A percentile compares a stretch with the other conserved stretches of the same genome.
phyloP scores from a whole-genome alignment of 2,797 vertebrate genomes.

The Halcyon badia region DNA sequence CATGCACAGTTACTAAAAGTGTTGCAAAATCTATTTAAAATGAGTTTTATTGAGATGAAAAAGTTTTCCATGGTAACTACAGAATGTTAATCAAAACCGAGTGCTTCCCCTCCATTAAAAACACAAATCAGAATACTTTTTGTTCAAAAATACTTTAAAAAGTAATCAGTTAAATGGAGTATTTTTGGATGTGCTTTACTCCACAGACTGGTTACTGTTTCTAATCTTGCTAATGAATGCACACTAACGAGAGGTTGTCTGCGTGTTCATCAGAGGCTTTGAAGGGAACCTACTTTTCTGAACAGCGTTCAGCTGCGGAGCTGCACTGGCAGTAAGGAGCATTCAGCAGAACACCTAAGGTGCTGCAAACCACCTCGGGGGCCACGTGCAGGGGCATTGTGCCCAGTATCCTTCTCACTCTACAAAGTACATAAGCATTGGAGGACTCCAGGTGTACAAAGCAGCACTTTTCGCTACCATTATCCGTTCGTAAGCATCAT shows the following conservation, averaged over 20 bases:
- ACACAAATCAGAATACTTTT: constrained; percentile 53
- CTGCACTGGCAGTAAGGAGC: constrained; percentile 52
- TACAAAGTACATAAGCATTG: constrained; percentile 69
- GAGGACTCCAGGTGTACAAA: constrained; percentile 47
- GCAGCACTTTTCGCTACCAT: constrained; percentile 47
- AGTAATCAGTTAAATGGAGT: constrained; percentile 71
- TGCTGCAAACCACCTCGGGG: background rate
- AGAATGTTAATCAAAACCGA: constrained; percentile 61
- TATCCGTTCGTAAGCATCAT: constrained; percentile 70
- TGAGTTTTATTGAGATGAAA: constrained; percentile 67
- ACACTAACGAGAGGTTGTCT: constrained; percentile 76
- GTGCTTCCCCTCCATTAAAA: constrained; percentile 51
- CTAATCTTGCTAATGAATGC: constrained; percentile 77
- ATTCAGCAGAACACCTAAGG: constrained; percentile 40
- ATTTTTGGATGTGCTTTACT: constrained; percentile 62
- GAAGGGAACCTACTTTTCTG: constrained; percentile 76
- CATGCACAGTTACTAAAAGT: constrained; percentile 38
- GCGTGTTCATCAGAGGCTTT: constrained; percentile 75
- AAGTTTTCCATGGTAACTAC: constrained; percentile 60
- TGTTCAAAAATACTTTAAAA: constrained; percentile 64
- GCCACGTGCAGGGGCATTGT: background rate
- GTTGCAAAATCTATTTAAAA: constrained; percentile 69
- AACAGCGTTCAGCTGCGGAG: constrained; percentile 67
- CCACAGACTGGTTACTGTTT: constrained; percentile 55
- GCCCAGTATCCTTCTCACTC: constrained; percentile 50